Base-by-base conservation (phyloP, 1,140 invertebrate species). In the Ips nitidus region DNA sequence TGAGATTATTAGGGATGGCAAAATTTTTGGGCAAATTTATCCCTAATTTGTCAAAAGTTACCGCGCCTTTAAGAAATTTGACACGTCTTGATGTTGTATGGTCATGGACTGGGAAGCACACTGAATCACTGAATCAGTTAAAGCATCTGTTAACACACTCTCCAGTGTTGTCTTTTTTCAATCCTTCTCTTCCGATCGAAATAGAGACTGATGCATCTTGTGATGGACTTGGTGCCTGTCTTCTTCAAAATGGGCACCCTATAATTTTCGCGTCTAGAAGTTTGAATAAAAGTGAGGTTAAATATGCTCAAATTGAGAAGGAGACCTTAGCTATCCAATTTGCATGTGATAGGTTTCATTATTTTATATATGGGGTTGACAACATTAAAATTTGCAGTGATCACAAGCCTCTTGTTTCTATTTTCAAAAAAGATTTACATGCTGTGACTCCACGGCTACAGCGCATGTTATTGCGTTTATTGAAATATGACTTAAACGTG, bases 361-460 rank as follows among this genome's bases (percentile, higher is more conserved):
- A 79, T 43, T 83, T 79, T 70, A 70, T 83, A 7, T 80, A 81
- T 75, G 80, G 78, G 4, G 3, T 42, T 37, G 41, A 71, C 41
- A 65, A n/a, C n/a, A n/a, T n/a, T n/a, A n/a, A 47, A 7, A 41
- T 82, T 1, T 75, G 83, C 72, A 22, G 22, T 0, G 83, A 84
- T 66, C 82, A 85, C 65, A 82, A 82, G 65, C 81, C 82, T 7
- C 43, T 84, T 22, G 77, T 81, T 47, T 52, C 69, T 2, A 77
- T 84, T 7, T 81, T 83, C 71, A 78, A 77, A 52, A 84, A 84
- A 75, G 57, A 77, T 37, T 70, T 85, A 58, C n/a, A n/a, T n/a
- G n/a, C n/a, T n/a, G n/a, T n/a, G n/a, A n/a, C n/a, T n/a, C n/a
- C n/a, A n/a, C n/a, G n/a, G n/a, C n/a, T n/a, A n/a, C 45, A 47